phyloP scores from a whole-genome alignment of 2,888 invertebrate species.

The Sympetrum striolatum region DNA sequence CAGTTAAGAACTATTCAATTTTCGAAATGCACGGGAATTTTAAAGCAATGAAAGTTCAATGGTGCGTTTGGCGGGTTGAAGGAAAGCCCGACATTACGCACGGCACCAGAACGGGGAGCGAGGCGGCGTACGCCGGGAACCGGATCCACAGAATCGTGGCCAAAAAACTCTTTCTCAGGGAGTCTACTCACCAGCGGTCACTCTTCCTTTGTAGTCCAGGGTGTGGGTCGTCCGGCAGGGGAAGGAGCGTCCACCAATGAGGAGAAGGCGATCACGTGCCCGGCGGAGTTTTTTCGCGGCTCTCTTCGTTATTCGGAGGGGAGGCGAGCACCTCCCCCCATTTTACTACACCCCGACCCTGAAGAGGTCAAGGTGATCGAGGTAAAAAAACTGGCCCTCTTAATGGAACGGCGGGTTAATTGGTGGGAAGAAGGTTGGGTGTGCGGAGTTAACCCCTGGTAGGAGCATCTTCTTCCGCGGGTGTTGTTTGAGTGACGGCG shows the following conservation, averaged over 20 bases:
- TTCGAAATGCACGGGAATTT: too few species aligned
- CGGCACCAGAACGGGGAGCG: not conserved
- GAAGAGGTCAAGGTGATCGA: not conserved
- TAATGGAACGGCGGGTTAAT: not conserved
- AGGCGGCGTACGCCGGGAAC: not conserved
- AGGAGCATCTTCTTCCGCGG: not conserved
- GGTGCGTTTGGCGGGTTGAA: not conserved
- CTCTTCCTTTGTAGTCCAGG: not conserved
- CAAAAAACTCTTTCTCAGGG: not conserved
- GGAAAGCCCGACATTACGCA: not conserved
- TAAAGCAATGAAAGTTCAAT: too few species aligned
- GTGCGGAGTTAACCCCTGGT: not conserved
- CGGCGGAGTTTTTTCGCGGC: not conserved
- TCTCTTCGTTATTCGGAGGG: not conserved
- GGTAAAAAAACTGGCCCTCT: not conserved
- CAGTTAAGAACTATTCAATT: too few species aligned
- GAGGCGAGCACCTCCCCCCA: not conserved
- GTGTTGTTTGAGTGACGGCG: slow-evolving; percentile 7
- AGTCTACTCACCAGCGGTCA: not conserved
- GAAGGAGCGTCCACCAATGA: not conserved
- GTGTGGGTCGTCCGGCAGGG: not conserved
- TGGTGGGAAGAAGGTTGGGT: not conserved
- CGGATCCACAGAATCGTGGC: not conserved
- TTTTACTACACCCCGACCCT: not conserved
- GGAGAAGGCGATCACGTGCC: not conserved